These are phyloP conservation scores for Lepidocolaptes lacrymiger DNA, from an alignment of 2,797 vertebrate genomes.

Conservation along the genomic window DNA sequence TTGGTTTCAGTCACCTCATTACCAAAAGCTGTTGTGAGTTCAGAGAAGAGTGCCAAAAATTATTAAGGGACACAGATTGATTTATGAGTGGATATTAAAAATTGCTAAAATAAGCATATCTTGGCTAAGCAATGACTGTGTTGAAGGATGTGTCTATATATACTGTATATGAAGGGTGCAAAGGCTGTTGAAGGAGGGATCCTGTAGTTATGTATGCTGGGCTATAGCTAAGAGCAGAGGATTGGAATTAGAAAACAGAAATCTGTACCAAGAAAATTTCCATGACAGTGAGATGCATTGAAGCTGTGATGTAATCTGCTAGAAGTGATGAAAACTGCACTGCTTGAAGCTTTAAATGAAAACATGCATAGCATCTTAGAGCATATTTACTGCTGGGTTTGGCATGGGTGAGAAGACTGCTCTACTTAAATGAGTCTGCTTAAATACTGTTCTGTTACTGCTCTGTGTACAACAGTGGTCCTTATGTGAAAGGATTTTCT, in stretches of 20 bases:
- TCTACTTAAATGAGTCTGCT: neutral
- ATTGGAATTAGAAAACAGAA: neutral
- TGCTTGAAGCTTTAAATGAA: neutral
- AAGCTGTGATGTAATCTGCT: neutral
- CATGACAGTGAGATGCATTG: neutral
- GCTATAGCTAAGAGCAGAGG: neutral
- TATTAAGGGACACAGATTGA: neutral
- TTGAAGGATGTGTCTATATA: neutral
- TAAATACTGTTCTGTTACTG: neutral
- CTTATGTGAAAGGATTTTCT: neutral
- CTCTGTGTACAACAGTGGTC: neutral
- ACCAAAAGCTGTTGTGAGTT: neutral
- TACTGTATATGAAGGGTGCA: neutral
- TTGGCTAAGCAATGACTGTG: neutral
- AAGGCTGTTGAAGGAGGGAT: neutral
- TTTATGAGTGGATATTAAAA: slow-evolving; percentile 14
- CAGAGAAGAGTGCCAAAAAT: neutral
- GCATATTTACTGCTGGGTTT: neutral
- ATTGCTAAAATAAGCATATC: neutral
- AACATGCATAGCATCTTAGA: neutral
- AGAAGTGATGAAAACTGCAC: neutral
- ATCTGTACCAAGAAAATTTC: neutral
- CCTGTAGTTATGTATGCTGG: neutral
- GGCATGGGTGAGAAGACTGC: neutral
- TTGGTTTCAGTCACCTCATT: neutral